A percentile compares a stretch with the other conserved stretches of the same genome.
These are phyloP conservation scores for Sphyrna mokarran DNA, from an alignment of 2,113 vertebrate genomes.

Conservation along the genomic window DNA sequence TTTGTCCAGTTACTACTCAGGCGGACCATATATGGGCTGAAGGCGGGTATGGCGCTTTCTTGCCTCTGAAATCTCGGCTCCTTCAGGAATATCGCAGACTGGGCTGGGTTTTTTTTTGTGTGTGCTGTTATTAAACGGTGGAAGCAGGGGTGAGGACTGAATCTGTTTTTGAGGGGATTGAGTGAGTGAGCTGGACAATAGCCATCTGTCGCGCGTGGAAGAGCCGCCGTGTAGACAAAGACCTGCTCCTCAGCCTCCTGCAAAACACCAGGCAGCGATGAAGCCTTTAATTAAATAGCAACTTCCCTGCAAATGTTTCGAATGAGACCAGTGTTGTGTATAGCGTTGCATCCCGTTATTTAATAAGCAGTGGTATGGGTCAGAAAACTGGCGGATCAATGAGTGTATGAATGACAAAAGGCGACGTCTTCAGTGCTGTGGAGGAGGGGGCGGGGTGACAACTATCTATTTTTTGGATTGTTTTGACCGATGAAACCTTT, in stretches of 20 bases:
- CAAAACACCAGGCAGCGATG: neutral
- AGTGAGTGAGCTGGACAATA: neutral
- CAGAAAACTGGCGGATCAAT: neutral
- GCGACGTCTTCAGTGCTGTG: neutral
- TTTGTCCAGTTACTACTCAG: neutral
- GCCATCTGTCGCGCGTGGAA: neutral
- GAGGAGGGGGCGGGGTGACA: neutral
- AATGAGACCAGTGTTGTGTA: neutral
- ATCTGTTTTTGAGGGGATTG: neutral
- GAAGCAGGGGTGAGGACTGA: neutral
- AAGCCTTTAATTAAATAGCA: neutral
- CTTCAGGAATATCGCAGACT: neutral
- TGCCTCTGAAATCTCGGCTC: neutral
- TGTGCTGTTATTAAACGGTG: neutral
- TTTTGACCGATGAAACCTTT: neutral
- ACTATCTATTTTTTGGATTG: neutral
- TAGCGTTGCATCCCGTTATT: neutral
- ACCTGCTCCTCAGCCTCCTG: neutral
- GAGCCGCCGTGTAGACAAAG: neutral
- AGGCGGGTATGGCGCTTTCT: neutral
- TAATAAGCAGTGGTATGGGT: neutral
- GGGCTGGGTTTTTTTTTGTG: neutral
- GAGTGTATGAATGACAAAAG: neutral
- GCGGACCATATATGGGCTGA: neutral
- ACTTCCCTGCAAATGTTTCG: neutral